Evolutionary conservation across 2,113 vertebrate genomes (phyloP).

Genomic region (Paraplagusia blochii): DNA sequence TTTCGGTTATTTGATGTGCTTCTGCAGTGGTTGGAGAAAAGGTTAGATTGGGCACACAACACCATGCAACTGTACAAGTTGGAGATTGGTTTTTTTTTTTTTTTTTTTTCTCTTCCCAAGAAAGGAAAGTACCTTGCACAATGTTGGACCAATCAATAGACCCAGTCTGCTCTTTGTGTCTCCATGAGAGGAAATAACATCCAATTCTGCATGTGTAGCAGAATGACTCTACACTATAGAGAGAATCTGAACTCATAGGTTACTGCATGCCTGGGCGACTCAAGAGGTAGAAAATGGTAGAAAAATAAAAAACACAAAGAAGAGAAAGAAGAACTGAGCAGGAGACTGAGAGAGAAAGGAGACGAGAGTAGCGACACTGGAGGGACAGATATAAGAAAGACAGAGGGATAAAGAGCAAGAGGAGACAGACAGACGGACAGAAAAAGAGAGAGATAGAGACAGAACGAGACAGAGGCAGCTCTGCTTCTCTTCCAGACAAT

Average conservation of each 20-base stretch:
- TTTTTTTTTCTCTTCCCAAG: slow-evolving; percentile 16
- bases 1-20: slow-evolving; percentile 44
- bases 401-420: slow-evolving; percentile 13
- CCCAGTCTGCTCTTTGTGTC: slow-evolving; percentile 51
- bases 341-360: slow-evolving; percentile 48
- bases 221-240: slow-evolving; percentile 37
- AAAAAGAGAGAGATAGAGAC: slow-evolving; percentile 33
- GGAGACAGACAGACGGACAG: slow-evolving; percentile 14
- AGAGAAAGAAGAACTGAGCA: slow-evolving; percentile 69
- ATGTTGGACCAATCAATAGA: slow-evolving; percentile 51
- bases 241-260: slow-evolving; percentile 73
- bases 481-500: slow-evolving; percentile 76
- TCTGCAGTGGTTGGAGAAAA: slow-evolving; percentile 35
- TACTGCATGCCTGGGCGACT: slow-evolving; percentile 73
- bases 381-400: slow-evolving; percentile 39
- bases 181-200: slow-evolving; percentile 49
- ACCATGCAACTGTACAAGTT: no score
- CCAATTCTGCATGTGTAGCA: slow-evolving; percentile 50
- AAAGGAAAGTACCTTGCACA: slow-evolving; percentile 22
- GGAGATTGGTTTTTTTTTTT: background rate
- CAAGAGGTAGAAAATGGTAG: slow-evolving; percentile 71
- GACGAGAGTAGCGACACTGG: slow-evolving; percentile 44
- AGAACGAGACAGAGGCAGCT: slow-evolving; percentile 56
- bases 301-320: slow-evolving; percentile 65
- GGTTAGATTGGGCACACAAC: no score